Percentiles rank a stretch among this genome's conserved stretches.
phyloP scores from a whole-genome alignment of 1,140 invertebrate species.

The Colletes gigas region DNA sequence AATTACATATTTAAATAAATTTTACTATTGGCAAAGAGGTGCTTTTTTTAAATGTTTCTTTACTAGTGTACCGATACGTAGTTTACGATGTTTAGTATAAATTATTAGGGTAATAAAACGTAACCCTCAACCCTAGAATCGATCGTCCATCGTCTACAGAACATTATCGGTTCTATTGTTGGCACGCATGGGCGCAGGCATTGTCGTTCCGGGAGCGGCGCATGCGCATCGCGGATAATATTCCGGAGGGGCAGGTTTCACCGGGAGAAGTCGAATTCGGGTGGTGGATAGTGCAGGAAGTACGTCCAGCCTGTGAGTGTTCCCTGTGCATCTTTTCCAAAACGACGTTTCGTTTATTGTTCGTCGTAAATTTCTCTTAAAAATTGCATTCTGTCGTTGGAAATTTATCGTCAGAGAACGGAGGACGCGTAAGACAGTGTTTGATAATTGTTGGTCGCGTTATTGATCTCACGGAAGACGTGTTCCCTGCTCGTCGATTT shows the following conservation, averaged over 20 bases:
- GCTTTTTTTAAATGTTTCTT: no score
- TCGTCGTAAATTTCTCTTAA: no score
- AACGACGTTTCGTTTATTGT: background rate
- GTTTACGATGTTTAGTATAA: no score
- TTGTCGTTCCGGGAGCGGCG: slow-evolving; percentile 5
- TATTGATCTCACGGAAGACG: slow-evolving; percentile 16
- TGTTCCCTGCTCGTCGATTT: slow-evolving; percentile 11
- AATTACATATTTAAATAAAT: no score
- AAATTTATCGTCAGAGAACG: no score
- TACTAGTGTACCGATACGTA: no score
- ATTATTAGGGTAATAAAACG: no score
- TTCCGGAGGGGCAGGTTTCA: background rate
- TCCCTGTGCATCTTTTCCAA: background rate
- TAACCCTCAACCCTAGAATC: background rate
- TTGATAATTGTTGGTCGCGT: no score
- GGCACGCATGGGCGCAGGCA: background rate
- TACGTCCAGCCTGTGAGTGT: background rate
- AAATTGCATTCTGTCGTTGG: background rate
- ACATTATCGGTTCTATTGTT: background rate
- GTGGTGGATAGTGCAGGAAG: slow-evolving; percentile 18
- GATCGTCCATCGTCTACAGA: background rate
- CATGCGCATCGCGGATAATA: slow-evolving; percentile 14
- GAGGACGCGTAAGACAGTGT: background rate
- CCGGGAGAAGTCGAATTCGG: slow-evolving; percentile 38
- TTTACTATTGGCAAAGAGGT: no score